Evolutionary conservation across 2,113 vertebrate genomes (phyloP).

Genomic region (Bungarus multicinctus): DNA sequence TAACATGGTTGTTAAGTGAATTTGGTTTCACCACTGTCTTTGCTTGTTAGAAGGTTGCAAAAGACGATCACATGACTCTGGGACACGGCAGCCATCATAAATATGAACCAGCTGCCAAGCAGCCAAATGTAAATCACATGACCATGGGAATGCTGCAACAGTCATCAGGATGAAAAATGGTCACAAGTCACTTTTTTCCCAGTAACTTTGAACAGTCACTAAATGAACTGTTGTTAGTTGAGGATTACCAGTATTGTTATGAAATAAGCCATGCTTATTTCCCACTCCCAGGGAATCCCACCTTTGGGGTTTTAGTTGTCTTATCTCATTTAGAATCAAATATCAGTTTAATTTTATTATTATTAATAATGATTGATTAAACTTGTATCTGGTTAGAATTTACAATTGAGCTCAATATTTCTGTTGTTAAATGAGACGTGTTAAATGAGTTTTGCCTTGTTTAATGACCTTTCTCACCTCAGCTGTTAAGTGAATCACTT

Average conservation of each 20-base stretch:
- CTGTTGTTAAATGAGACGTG: no score
- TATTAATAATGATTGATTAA: neutral
- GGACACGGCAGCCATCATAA: neutral
- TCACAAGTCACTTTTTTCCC: neutral
- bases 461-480: no score
- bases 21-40: neutral
- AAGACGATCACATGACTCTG: neutral
- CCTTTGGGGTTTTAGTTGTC: neutral
- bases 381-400: neutral
- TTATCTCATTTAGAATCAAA: neutral
- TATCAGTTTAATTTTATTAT: neutral
- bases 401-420: neutral
- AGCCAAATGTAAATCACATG: neutral
- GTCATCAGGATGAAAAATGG: neutral
- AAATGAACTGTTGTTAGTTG: no score
- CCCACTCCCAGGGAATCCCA: neutral
- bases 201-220: no score
- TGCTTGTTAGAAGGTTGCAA: neutral
- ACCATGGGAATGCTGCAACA: neutral
- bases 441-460: no score
- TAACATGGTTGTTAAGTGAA: neutral
- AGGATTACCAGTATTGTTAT: neutral
- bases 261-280: neutral
- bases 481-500: no score
- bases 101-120: neutral